Conservation (phyloP, 2,888 invertebrate species). For the Tenodera sinensis region DNA sequence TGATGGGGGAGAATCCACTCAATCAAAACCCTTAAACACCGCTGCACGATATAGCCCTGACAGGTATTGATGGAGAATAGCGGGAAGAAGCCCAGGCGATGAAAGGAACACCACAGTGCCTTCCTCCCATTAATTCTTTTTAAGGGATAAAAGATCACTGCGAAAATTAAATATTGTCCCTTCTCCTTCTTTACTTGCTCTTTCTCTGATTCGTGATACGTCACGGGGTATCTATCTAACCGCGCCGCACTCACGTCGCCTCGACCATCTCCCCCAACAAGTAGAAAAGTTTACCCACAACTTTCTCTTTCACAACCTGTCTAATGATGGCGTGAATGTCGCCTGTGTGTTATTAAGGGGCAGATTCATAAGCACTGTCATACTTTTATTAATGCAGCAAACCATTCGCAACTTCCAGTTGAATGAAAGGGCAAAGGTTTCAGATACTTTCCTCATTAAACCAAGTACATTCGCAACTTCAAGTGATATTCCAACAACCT, state of each 20-base stretch:
- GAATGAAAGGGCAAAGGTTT: not conserved
- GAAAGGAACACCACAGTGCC: not conserved
- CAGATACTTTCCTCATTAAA: not conserved
- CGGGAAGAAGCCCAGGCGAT: not conserved
- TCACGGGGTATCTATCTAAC: not conserved
- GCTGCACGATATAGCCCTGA: not conserved
- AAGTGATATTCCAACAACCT: not conserved
- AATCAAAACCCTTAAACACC: not conserved
- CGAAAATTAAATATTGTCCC: not conserved
- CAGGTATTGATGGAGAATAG: not conserved
- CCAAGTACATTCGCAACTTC: not conserved
- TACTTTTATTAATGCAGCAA: not conserved
- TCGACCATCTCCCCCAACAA: too few species aligned
- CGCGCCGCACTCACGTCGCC: too few species aligned
- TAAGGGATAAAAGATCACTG: not conserved
- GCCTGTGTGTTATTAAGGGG: too few species aligned
- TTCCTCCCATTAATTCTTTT: not conserved
- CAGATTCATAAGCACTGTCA: not conserved
- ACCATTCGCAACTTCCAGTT: not conserved
- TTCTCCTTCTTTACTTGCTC: not conserved
- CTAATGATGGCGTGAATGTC: not conserved
- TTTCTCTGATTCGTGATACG: not conserved
- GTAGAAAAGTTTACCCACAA: too few species aligned
- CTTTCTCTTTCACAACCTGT: not conserved
- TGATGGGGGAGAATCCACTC: not conserved